A percentile compares a stretch with the other conserved stretches of the same genome.
Evolutionary conservation across 1,140 invertebrate species (phyloP).

Genomic region (Polyergus mexicanus): DNA sequence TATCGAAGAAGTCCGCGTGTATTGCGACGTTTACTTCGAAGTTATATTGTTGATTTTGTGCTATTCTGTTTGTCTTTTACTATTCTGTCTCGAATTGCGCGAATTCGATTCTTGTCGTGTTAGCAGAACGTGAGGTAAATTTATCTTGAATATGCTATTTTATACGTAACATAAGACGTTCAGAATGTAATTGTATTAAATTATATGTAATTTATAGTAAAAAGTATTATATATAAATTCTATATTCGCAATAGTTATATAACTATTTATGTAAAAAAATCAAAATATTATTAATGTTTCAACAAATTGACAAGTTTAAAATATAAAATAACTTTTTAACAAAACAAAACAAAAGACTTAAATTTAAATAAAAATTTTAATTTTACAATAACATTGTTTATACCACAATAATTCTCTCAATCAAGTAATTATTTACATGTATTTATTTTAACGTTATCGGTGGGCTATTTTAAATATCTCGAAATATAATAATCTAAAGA

Average conservation of each 20-base stretch:
- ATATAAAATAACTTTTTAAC: neutral
- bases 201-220: neutral
- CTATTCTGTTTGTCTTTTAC: neutral
- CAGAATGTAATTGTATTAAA: neutral
- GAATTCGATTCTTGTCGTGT: conserved; percentile 14
- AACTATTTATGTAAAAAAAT: neutral
- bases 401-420: neutral
- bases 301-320: too few species aligned
- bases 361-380: neutral
- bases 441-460: neutral
- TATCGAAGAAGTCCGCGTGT: conserved; percentile 27
- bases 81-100: conserved; percentile 22
- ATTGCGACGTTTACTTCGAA: conserved; percentile 17
- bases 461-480: too few species aligned
- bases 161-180: neutral
- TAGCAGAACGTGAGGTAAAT: conserved; percentile 1
- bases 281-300: neutral
- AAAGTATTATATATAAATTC: neutral
- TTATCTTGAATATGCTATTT: conserved; percentile 1
- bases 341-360: neutral
- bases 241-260: neutral
- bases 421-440: neutral
- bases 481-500: too few species aligned
- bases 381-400: neutral
- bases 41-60: conserved; percentile 38